Evolutionary conservation across 2,888 invertebrate species (phyloP).

Genomic region (Macrophya annulata): DNA sequence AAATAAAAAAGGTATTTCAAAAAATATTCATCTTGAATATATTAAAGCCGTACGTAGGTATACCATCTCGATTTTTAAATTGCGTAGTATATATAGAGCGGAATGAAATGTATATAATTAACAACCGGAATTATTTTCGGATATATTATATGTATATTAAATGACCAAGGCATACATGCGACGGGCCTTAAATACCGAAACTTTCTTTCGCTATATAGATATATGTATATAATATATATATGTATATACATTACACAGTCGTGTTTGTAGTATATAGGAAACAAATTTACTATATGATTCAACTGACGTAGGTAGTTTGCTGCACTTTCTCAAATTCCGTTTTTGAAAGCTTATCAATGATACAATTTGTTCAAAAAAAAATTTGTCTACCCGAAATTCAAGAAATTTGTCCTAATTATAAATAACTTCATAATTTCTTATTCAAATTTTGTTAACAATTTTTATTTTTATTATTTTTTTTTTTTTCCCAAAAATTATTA

Average conservation of each 20-base stretch:
- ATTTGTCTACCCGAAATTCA: neutral
- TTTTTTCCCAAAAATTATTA: neutral
- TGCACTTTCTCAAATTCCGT: conserved; percentile 47
- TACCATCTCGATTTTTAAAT: too few relatives aligned
- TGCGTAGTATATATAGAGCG: neutral
- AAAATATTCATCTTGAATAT: too few relatives aligned
- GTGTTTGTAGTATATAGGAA: neutral
- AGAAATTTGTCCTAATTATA: too few relatives aligned
- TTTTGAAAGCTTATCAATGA: conserved; percentile 14
- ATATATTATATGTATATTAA: conserved; percentile 8
- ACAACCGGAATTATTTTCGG: conserved; percentile 2
- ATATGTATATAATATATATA: neutral
- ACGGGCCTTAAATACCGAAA: conserved; percentile 23
- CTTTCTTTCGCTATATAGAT: conserved; percentile 35
- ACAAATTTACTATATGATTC: conserved; percentile 25
- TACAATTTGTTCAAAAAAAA: neutral
- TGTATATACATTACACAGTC: neutral
- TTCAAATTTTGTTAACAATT: neutral
- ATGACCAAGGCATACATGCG: neutral
- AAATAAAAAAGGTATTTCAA: too few relatives aligned
- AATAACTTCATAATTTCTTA: too few relatives aligned
- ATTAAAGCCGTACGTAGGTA: too few relatives aligned
- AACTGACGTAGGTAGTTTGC: neutral
- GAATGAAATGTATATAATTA: neutral
- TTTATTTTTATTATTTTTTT: neutral